A percentile compares a stretch with the other conserved stretches of the same genome.
These are phyloP conservation scores for Bradypodion pumilum DNA, from an alignment of 2,797 vertebrate species.

Conservation along the genomic window DNA sequence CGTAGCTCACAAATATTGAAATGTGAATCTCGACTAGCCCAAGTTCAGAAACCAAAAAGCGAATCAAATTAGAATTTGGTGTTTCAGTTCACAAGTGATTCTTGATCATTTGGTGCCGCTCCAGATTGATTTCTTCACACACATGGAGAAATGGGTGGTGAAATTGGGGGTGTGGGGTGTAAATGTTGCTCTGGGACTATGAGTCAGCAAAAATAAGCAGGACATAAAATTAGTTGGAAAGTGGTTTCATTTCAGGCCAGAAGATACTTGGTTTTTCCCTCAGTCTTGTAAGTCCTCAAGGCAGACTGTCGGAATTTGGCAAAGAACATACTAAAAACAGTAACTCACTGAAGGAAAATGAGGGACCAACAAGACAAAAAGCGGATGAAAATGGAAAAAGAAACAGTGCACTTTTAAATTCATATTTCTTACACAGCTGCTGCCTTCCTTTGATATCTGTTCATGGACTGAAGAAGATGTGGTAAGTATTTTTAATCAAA, in stretches of 20 bases:
- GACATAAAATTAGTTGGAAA: neutral
- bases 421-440: slow-evolving; percentile 83
- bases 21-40: slow-evolving; percentile 4
- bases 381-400: neutral
- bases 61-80: slow-evolving; percentile 18
- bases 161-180: neutral
- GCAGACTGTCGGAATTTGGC: slow-evolving; percentile 9
- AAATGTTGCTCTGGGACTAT: neutral
- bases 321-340: slow-evolving; percentile 30
- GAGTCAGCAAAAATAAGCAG: neutral
- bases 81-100: neutral
- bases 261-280: neutral
- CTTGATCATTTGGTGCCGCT: neutral
- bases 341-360: neutral
- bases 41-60: slow-evolving; percentile 24
- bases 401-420: slow-evolving; percentile 66
- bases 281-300: neutral
- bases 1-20: slow-evolving; percentile 26
- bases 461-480: slow-evolving; percentile 96
- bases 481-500: slow-evolving; percentile 81
- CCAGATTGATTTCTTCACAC: neutral
- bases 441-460: slow-evolving; percentile 94
- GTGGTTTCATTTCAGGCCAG: neutral
- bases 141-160: neutral
- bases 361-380: neutral